Base-by-base conservation (phyloP, 2,797 vertebrate species). In the Acanthopagrus latus region DNA sequence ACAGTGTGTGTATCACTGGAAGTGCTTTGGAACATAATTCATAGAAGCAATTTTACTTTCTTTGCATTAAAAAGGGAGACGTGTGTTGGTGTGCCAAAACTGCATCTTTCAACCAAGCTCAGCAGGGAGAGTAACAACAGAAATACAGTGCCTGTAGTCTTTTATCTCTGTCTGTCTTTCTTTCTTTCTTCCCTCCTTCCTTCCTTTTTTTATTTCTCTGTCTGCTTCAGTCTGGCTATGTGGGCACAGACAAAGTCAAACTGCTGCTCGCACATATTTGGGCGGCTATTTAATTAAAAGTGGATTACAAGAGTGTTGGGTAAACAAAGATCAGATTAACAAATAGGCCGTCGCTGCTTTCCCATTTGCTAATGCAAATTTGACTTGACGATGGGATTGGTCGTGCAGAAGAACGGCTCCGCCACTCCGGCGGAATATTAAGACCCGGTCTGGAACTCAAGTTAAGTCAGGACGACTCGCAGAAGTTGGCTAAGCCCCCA, bases 261-360 rank as follows among this genome's bases (percentile, higher is more conserved):
- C 96, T 97, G 96, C 96, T 97, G 97, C 96, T 96, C 95, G 95
- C 91, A 96, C 95, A 95, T 96, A 96, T 97, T 97, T 97, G 97
- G 96, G 93, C 91, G 92, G 94, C 95, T 97, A 98, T 98, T 98
- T 98, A 98, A 99, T 98, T 98, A 98, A 97, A 99, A 97, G 96
- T 96, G 97, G 97, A 98, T 98, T 98, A 97, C 96, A 91, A 95
- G 95, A 95, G 94, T 95, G 95, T 94, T 95, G 97, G 96, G 96
- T 97, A 97, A 98, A 96, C 96, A 96, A 96, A 96, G 96, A 98
- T 98, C 97, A 97, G 97, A 98, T 98, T 96, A 98, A 97, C 97
- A 95, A 95, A 97, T 96, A 96, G 96, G 95, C 96, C 93, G 93
- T 95, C 92, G 95, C 93, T 93, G 95, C 96, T 97, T 98, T 97